A percentile compares a stretch with the other conserved stretches of the same genome.
phyloP scores from a whole-genome alignment of 2,113 vertebrate genomes.

The Alces alces region DNA sequence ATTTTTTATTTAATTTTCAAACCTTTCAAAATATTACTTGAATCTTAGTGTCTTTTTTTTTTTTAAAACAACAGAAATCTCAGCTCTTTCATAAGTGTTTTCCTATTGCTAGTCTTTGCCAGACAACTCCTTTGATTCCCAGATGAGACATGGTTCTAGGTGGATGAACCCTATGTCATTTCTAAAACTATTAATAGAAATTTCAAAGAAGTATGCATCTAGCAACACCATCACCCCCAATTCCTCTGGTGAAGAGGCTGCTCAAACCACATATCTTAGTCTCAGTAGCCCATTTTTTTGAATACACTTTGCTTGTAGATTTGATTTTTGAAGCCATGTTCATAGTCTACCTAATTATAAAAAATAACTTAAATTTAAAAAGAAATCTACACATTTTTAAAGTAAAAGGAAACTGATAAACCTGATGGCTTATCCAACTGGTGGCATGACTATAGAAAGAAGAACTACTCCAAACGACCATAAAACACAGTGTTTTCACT shows the following conservation, averaged over 20 bases:
- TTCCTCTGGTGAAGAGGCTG: neutral
- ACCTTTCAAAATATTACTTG: neutral
- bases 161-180: neutral
- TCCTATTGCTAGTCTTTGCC: neutral
- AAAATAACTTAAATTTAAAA: neutral
- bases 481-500: neutral
- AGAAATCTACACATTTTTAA: neutral
- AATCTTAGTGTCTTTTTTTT: neutral
- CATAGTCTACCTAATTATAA: neutral
- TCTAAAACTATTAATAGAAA: neutral
- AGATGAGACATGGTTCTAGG: neutral
- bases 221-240: fast-evolving
- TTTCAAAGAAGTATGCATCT: neutral
- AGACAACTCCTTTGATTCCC: neutral
- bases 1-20: neutral
- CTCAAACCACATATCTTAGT: neutral
- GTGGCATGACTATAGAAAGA: neutral
- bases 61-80: neutral
- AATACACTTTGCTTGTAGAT: neutral
- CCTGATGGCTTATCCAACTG: neutral
- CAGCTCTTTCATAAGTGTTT: neutral
- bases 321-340: neutral
- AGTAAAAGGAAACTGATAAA: neutral
- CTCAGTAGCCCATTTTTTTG: neutral
- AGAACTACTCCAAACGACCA: neutral